These are phyloP conservation scores for Calameuta filiformis DNA, from an alignment of 2,888 invertebrate genomes.

Conservation along the genomic window DNA sequence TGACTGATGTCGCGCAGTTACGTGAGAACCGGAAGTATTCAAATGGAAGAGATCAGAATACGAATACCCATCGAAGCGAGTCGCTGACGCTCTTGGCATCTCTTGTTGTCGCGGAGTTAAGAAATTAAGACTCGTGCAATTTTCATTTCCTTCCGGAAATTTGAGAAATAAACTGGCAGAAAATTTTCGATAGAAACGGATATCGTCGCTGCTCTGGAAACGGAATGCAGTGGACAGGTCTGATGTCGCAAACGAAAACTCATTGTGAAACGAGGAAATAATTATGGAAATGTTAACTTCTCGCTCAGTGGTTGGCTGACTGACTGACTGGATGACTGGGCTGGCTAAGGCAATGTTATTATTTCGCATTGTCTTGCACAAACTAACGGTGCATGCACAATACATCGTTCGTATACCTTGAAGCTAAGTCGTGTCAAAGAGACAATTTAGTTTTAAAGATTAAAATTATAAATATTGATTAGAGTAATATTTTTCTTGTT, in stretches of 20 bases:
- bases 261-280: slow-evolving; percentile 54
- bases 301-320: neutral
- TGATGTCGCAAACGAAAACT: slow-evolving; percentile 27
- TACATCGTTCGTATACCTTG: neutral
- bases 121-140: neutral
- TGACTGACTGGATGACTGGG: slow-evolving; percentile 18
- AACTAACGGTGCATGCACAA: slow-evolving; percentile 22
- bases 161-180: neutral
- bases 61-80: neutral
- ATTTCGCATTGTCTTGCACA: slow-evolving; percentile 31
- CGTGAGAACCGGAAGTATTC: slow-evolving; percentile 1
- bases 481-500: neutral
- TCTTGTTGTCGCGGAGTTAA: neutral
- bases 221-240: neutral
- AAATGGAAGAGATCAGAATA: neutral
- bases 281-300: slow-evolving; percentile 45
- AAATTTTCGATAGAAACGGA: neutral
- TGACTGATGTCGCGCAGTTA: neutral
- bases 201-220: neutral
- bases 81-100: neutral
- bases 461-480: neutral
- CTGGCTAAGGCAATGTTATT: slow-evolving; percentile 22
- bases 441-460: neutral
- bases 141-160: neutral
- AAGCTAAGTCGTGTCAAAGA: neutral